Base-by-base conservation (phyloP, 2,797 vertebrate species). In the Percopsis omiscomaycus region DNA sequence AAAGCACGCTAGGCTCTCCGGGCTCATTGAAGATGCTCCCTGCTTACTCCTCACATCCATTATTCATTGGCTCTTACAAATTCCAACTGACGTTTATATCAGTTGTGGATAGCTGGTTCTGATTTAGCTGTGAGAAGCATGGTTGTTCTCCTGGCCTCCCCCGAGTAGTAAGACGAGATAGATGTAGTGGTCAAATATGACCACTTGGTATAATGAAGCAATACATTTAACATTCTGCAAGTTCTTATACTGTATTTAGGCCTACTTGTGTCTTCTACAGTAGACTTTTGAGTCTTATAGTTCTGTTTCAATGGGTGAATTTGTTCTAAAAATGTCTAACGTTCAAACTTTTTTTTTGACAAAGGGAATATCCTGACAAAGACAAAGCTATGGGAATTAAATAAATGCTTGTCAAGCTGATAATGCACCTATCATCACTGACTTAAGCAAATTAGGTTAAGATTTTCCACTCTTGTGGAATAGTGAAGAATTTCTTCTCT, bases 31-130 rank as follows among this genome's bases (percentile, higher is more conserved):
- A 86, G 87, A 90, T 85, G 80, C 86, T 86, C 86, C 84, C 81
- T 79, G 80, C 77, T 76, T 81, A 37, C 73, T 49, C 63, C 68
- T 10, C 64, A 27, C 66, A 86, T 89, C 74, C 75, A 89, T 91
- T 89, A 90, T 91, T 89, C 79, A 91, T 88, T 73, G 68, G 51
- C 75, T 80, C 80, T 85, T 84, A 83, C 82, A 86, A 87, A 91
- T 89, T 90, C 85, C 62, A 64, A 66, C 86, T 89, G 86, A 89
- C 85, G 77, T 87, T 86, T 89, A 84, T 86, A 91, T 90, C 84
- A 89, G 72, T 77, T 73, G 32, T 78, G 66, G 66, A 87, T 78
- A 71, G 78, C 68, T 73, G 71, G 78, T 66, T 84, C 57, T 74
- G 72, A 81, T 86, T 79, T 77, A 66, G 70, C 57, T 75, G 44